Base-by-base conservation (phyloP, 2,797 vertebrate genomes). In the Rhadinocentrus ornatus region DNA sequence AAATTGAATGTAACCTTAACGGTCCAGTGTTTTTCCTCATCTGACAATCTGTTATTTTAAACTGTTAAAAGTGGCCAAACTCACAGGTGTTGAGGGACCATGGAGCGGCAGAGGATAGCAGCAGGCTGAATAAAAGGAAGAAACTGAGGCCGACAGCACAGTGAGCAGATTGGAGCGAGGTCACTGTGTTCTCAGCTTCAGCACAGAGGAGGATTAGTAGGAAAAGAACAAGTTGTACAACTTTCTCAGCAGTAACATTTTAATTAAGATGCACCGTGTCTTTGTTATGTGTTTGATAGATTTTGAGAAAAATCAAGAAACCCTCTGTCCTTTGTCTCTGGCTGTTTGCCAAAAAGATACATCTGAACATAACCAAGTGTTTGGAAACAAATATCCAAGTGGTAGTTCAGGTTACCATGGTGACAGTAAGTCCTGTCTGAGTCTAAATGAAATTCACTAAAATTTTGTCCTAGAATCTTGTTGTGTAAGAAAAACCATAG, bases 101-200 rank as follows among this genome's bases (percentile, higher is more conserved):
- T 0, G 2, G 2, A 15, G 39, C 52, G 7, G 34, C 62, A 39
- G 22, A 58, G 0, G 73, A 41, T 71, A 75, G 53, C 20, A 50
- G 24, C 56, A 10, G 62, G 16, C 26, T 11, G 12, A 71, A 46
- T 77, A 50, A 69, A 57, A 63, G 57, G 2, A 39, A 76, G 54
- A 37, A n/a, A 4, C 39, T 41, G 48, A 63, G 44, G n/a, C 48
- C 11, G 64, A 29, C 32, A 73, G 55, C 48, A 12, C 13, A 53
- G 15, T 29, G 46, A 68, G 48, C 67, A 32, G 50, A 55, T 37
- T 65, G 61, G 34, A 82, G 79, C 65, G 54, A 31, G 73, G 79
- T 86, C 80, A 80, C 73, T 66, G 2, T 85, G 80, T 75, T 80
- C 85, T 77, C 70, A 53, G 61, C 11, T 62, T 26, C 58, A 39